Evolutionary conservation across 2,888 invertebrate genomes (phyloP).

Genomic region (Busseola fusca): DNA sequence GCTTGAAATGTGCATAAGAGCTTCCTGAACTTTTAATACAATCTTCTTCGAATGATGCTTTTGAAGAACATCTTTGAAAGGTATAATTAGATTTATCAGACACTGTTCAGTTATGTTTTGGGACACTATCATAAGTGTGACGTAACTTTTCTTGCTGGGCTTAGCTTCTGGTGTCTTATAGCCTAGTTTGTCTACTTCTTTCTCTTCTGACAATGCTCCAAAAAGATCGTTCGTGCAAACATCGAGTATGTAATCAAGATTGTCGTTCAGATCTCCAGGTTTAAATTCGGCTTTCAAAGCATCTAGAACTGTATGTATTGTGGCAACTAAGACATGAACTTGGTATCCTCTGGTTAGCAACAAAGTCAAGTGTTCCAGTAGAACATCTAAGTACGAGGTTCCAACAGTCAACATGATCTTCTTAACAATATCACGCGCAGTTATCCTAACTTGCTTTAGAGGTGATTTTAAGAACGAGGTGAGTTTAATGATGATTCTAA

Average conservation of each 20-base stretch:
- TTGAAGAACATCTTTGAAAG: conserved; percentile 94
- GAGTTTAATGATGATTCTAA: conserved; percentile 95
- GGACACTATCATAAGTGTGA: conserved; percentile 94
- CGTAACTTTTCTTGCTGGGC: conserved; percentile 94
- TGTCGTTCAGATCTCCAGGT: conserved; percentile 93
- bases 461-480: conserved; percentile 97
- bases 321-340: conserved; percentile 97
- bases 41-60: conserved; percentile 94
- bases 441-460: conserved; percentile 94
- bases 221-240: conserved; percentile 97
- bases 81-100: conserved; percentile 93
- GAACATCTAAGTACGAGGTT: conserved; percentile 92
- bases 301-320: conserved; percentile 94
- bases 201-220: conserved; percentile 96
- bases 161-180: conserved; percentile 95
- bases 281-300: conserved; percentile 92
- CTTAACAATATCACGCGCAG: conserved; percentile 96
- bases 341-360: conserved; percentile 96
- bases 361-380: conserved; percentile 94
- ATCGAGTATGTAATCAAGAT: conserved; percentile 93
- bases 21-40: conserved; percentile 94
- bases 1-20: conserved; percentile 93
- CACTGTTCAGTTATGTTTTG: conserved; percentile 93
- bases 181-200: conserved; percentile 95
- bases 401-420: conserved; percentile 96